A percentile compares a stretch with the other conserved stretches of the same genome.
These are phyloP conservation scores for Corythornis vintsioides DNA, from an alignment of 2,113 vertebrate genomes.

Conservation along the genomic window DNA sequence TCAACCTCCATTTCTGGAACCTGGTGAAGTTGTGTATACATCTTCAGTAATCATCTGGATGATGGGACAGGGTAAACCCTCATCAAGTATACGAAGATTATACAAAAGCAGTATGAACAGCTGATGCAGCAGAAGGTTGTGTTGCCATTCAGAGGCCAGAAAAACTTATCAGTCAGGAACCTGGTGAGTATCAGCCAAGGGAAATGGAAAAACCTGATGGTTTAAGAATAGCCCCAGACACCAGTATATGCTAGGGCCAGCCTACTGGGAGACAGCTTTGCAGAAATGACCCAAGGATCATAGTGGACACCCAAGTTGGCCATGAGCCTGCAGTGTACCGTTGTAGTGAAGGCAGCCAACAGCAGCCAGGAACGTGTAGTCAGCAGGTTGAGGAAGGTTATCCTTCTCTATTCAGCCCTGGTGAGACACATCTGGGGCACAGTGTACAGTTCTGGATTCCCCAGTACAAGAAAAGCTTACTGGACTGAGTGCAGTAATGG, in stretches of 20 bases:
- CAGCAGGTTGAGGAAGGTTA: not conserved
- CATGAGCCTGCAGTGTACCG: too few relatives aligned
- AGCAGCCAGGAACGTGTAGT: not conserved
- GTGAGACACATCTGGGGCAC: not conserved
- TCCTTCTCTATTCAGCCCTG: not conserved
- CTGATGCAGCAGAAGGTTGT: not conserved
- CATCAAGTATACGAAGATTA: not conserved
- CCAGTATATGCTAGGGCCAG: not conserved
- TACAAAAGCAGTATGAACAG: not conserved
- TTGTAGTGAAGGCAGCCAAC: not conserved
- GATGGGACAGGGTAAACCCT: not conserved
- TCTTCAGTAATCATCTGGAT: not conserved
- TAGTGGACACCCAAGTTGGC: not conserved
- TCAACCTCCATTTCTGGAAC: not conserved
- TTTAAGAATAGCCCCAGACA: not conserved
- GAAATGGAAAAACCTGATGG: not conserved
- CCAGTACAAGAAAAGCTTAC: not conserved
- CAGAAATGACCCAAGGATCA: not conserved
- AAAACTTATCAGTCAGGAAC: not conserved
- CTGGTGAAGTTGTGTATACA: not conserved
- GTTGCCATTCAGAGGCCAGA: not conserved
- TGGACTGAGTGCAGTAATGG: not conserved
- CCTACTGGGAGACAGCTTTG: not conserved
- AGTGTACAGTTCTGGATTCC: not conserved
- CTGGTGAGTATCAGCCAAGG: not conserved